These are phyloP conservation scores for Lophura nycthemera DNA, from an alignment of 2,113 vertebrate genomes.

Conservation along the genomic window DNA sequence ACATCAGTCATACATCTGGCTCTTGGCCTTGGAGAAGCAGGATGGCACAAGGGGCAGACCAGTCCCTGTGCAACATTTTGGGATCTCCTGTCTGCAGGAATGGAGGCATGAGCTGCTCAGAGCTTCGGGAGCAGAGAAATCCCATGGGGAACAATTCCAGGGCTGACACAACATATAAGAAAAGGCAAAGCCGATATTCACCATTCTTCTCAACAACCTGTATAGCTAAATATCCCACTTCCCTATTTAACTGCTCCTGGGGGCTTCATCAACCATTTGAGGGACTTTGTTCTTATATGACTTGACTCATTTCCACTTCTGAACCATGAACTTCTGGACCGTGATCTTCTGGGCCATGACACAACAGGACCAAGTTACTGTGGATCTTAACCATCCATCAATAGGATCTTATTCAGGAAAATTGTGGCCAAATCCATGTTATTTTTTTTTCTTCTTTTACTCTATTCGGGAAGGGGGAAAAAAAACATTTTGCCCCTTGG, in stretches of 20 bases:
- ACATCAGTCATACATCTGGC: neutral
- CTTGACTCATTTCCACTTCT: neutral
- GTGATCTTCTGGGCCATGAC: accelerated
- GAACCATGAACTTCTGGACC: neutral
- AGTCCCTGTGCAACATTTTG: neutral
- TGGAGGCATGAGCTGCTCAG: neutral
- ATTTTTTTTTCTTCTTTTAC: neutral
- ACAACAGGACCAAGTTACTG: accelerated
- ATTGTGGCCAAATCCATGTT: neutral
- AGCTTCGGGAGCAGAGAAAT: neutral
- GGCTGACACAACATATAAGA: neutral
- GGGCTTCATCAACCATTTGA: neutral
- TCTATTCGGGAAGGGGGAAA: too few relatives aligned
- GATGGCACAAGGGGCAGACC: neutral
- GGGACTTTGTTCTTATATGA: neutral
- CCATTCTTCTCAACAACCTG: neutral
- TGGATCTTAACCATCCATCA: too few relatives aligned
- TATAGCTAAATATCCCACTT: neutral
- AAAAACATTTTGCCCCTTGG: too few relatives aligned
- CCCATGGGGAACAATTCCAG: neutral
- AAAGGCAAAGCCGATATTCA: neutral
- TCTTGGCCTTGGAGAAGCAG: neutral
- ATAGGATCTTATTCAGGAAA: too few relatives aligned
- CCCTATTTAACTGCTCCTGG: slow-evolving; percentile 56
- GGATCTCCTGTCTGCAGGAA: accelerated